Evolutionary conservation across 64 coral and sea anemone species (phyloP).

Genomic region (Acropora yongei): DNA sequence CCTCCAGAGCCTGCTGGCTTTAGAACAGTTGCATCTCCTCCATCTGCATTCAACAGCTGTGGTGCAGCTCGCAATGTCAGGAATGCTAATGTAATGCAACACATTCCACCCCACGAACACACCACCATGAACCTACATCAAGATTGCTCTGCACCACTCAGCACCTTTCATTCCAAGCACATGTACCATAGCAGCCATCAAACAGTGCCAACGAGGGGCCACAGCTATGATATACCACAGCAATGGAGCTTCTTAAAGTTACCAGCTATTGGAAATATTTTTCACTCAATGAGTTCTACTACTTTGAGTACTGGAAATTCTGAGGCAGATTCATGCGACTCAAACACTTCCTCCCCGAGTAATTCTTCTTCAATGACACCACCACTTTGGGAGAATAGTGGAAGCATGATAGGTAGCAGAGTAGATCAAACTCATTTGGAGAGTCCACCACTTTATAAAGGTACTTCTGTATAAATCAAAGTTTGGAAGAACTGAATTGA

Average conservation of each 20-base stretch:
- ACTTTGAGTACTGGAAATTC: conserved; percentile 21
- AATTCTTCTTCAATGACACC: conserved; percentile 34
- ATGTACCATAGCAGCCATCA: conserved; percentile 34
- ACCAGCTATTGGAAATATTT: conserved; percentile 58
- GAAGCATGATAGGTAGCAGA: conserved; percentile 8
- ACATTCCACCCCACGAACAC: conserved; percentile 9
- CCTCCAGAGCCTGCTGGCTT: neutral
- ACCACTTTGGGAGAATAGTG: conserved; percentile 45
- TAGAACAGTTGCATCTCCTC: conserved; percentile 28
- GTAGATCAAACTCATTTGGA: conserved; percentile 21
- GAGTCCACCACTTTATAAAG: conserved; percentile 21
- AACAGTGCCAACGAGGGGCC: neutral
- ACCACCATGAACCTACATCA: conserved; percentile 5
- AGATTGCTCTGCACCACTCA: conserved; percentile 9
- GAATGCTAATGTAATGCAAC: conserved; percentile 28
- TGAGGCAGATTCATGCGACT: conserved; percentile 26
- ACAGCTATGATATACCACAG: conserved; percentile 51
- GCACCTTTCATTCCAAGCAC: conserved; percentile 22
- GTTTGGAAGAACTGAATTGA: neutral
- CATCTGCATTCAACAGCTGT: conserved; percentile 37
- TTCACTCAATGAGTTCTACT: conserved; percentile 33
- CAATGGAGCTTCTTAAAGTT: conserved; percentile 71
- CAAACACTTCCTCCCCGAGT: neutral
- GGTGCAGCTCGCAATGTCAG: neutral
- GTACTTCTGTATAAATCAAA: neutral